Percentiles rank a stretch among this genome's conserved stretches.
These are phyloP conservation scores for Amphiprion ocellaris DNA, from an alignment of 2,113 vertebrate species.

Conservation along the genomic window DNA sequence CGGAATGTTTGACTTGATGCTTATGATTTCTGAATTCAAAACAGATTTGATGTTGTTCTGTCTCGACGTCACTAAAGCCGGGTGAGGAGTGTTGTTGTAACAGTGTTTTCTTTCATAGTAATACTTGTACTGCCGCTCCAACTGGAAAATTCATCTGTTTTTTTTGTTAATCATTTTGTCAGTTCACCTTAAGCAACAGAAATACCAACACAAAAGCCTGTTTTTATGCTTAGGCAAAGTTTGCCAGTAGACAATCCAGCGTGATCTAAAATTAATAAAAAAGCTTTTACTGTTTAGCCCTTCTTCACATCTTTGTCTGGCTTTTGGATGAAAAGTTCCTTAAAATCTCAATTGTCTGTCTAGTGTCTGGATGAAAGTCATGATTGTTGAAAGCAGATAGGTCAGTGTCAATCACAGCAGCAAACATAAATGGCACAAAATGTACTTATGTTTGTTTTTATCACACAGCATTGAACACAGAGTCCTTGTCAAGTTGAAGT, in stretches of 20 bases:
- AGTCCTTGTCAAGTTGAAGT: constrained; percentile 30
- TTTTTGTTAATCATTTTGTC: constrained; percentile 40
- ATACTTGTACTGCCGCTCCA: constrained; percentile 9
- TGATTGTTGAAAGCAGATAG: not conserved
- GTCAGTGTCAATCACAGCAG: not conserved
- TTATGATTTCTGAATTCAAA: constrained; percentile 47
- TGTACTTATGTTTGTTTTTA: not conserved
- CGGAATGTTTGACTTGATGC: constrained; percentile 51
- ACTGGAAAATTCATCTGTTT: constrained; percentile 56
- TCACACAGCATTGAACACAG: constrained; percentile 22
- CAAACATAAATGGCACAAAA: constrained; percentile 7
- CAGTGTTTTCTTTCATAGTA: constrained; percentile 48
- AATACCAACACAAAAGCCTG: not conserved
- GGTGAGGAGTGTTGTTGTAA: constrained; percentile 41
- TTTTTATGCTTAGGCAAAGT: not conserved
- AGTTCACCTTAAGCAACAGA: constrained; percentile 34
- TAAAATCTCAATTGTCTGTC: not conserved
- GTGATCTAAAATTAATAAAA: too few species aligned
- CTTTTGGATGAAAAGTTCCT: not conserved
- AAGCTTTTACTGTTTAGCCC: not conserved
- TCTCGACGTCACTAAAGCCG: constrained; percentile 20
- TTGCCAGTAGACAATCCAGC: not conserved
- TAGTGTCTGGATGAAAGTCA: not conserved
- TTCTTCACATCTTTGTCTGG: not conserved
- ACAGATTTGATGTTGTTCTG: constrained; percentile 20